phyloP scores from a whole-genome alignment of 2,113 vertebrate genomes.

The Xiphophorus couchianus region DNA sequence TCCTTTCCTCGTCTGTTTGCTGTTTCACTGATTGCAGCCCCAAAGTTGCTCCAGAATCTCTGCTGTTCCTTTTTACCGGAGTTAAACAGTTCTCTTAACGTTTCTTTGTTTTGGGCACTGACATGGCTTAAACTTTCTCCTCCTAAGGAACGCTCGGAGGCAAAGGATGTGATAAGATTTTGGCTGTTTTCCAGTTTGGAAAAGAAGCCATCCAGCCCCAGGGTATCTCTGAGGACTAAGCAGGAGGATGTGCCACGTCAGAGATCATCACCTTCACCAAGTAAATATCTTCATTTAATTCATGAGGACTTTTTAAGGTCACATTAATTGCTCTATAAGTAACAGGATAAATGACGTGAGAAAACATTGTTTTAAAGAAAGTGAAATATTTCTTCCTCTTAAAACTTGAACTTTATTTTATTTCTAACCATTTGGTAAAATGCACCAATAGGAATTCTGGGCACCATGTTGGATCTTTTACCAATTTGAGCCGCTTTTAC shows the following conservation, averaged over 20 bases:
- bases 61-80: background rate
- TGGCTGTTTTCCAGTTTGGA: constrained; percentile 74
- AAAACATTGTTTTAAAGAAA: background rate
- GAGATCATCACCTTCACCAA: constrained; percentile 58
- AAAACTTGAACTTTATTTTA: background rate
- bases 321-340: background rate
- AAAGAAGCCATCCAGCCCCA: constrained; percentile 56
- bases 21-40: background rate
- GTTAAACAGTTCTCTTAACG: background rate
- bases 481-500: too few species aligned
- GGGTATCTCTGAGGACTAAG: constrained; percentile 31
- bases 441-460: constrained; percentile 13
- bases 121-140: constrained; percentile 21
- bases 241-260: constrained; percentile 40
- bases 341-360: background rate
- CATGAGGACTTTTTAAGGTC: constrained; percentile 21
- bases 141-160: constrained; percentile 73
- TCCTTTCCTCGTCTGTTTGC: background rate
- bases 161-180: constrained; percentile 83
- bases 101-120: constrained; percentile 2
- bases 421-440: too few species aligned
- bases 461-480: too few species aligned
- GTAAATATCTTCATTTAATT: constrained; percentile 76
- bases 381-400: background rate
- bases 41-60: background rate